These are phyloP conservation scores for Perithous albicinctus DNA, from an alignment of 2,888 invertebrate genomes.

Conservation along the genomic window DNA sequence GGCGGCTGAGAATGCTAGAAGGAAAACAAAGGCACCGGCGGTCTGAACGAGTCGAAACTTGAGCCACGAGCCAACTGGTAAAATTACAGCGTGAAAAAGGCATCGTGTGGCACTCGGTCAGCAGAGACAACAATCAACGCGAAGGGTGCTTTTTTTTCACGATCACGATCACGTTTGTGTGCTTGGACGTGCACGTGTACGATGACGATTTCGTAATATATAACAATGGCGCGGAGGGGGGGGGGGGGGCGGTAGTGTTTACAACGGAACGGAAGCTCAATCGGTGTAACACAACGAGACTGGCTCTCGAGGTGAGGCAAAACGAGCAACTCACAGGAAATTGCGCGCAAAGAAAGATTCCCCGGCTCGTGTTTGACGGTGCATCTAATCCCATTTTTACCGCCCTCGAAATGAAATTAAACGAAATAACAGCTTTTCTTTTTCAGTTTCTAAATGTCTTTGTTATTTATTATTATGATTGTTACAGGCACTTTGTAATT, in stretches of 20 bases:
- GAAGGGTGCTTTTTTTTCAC: background rate
- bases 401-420: background rate
- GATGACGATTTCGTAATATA: slow-evolving; percentile 28
- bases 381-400: background rate
- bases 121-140: background rate
- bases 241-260: background rate
- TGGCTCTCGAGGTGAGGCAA: slow-evolving; percentile 5
- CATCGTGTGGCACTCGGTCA: slow-evolving; percentile 13
- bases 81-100: background rate
- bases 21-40: background rate
- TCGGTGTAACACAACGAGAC: slow-evolving; percentile 12
- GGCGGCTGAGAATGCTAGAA: background rate
- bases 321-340: slow-evolving; percentile 31
- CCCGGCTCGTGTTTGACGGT: background rate
- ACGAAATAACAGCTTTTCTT: background rate
- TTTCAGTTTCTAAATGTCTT: too few relatives aligned
- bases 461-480: too few relatives aligned
- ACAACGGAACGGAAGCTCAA: slow-evolving; percentile 38
- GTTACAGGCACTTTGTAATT: too few relatives aligned
- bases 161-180: background rate
- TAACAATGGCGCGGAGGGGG: background rate
- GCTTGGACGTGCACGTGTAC: background rate
- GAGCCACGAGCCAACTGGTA: slow-evolving; percentile 11
- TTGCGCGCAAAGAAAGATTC: slow-evolving; percentile 26
- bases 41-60: background rate